Conservation (phyloP, 2,888 invertebrate genomes). For the Tetragonisca angustula region DNA sequence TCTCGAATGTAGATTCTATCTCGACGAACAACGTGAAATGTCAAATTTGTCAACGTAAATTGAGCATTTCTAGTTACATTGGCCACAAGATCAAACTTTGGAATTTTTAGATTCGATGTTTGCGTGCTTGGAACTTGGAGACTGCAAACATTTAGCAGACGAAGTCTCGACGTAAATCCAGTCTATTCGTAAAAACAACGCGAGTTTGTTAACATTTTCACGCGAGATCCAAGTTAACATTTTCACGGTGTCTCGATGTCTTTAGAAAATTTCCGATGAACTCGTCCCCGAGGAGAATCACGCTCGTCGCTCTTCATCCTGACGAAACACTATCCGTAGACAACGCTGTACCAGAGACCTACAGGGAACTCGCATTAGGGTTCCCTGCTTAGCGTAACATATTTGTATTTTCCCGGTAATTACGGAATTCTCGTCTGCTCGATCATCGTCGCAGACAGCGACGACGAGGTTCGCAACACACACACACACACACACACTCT, state of each 20-base stretch:
- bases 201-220: not conserved
- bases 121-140: no score
- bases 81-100: no score
- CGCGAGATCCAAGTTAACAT: not conserved
- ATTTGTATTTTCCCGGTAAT: slow-evolving; percentile 60
- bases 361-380: slow-evolving; percentile 47
- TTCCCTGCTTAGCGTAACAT: slow-evolving; percentile 36
- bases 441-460: slow-evolving; percentile 39
- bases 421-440: slow-evolving; percentile 38
- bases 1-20: no score
- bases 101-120: no score
- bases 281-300: not conserved
- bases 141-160: no score
- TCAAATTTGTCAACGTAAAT: no score
- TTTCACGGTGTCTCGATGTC: no score
- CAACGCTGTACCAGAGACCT: not conserved
- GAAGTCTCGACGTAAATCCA: no score
- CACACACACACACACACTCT: no score
- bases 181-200: no score
- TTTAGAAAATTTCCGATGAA: not conserved
- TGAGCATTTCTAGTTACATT: no score
- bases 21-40: no score
- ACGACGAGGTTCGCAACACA: not conserved
- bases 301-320: slow-evolving; percentile 15
- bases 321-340: not conserved